These are phyloP conservation scores for Pollachius pollachius DNA, from an alignment of 2,113 vertebrate genomes.

Conservation along the genomic window DNA sequence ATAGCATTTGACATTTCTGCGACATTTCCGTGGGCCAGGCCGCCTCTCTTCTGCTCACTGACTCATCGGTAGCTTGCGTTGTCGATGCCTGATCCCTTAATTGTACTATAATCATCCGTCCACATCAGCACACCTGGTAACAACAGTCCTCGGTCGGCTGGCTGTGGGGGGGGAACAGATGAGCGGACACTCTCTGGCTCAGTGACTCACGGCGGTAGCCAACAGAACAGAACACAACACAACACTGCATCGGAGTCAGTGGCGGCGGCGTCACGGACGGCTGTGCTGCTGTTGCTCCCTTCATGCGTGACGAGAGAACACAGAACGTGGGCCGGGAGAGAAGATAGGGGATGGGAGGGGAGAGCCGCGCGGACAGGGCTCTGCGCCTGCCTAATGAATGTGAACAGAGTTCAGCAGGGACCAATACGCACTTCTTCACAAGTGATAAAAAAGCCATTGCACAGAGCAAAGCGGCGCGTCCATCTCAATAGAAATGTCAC, in stretches of 20 bases:
- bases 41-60: too few relatives aligned
- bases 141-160: too few relatives aligned
- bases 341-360: too few relatives aligned
- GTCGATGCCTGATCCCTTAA: too few relatives aligned
- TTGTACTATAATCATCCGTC: too few relatives aligned
- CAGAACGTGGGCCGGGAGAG: slow-evolving; percentile 3
- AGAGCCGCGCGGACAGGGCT: slow-evolving; percentile 31
- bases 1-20: too few relatives aligned
- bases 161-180: too few relatives aligned
- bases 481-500: slow-evolving; percentile 67
- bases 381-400: slow-evolving; percentile 44
- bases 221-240: slow-evolving; percentile 8
- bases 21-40: too few relatives aligned
- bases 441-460: slow-evolving; percentile 54
- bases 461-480: slow-evolving; percentile 52
- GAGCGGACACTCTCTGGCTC: slow-evolving; percentile 19
- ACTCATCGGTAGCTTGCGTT: too few relatives aligned
- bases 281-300: slow-evolving; percentile 25
- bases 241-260: slow-evolving; percentile 38
- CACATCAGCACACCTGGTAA: too few relatives aligned
- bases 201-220: slow-evolving; percentile 36
- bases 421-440: slow-evolving; percentile 56
- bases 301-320: slow-evolving; percentile 45
- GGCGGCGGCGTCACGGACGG: slow-evolving; percentile 50
- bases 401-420: slow-evolving; percentile 47